These are phyloP conservation scores for Cheiracanthium punctorium DNA, from an alignment of 2,888 invertebrate genomes.

Conservation along the genomic window DNA sequence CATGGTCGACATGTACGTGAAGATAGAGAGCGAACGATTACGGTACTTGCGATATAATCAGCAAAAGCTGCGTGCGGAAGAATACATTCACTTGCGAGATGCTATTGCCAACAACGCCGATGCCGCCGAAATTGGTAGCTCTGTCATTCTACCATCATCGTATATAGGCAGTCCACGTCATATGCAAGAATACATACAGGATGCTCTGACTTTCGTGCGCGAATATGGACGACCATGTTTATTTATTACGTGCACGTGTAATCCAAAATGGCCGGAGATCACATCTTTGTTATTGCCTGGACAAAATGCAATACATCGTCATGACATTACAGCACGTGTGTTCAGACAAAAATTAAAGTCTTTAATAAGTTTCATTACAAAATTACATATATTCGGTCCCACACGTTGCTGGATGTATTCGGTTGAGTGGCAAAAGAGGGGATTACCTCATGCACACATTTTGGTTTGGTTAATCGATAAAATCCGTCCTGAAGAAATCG, in stretches of 20 bases:
- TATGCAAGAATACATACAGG: too few species aligned
- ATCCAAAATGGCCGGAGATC: conserved; percentile 74
- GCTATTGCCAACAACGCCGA: too few species aligned
- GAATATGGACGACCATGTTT: conserved; percentile 73
- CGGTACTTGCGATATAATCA: too few species aligned
- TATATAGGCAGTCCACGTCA: too few species aligned
- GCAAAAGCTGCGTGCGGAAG: too few species aligned
- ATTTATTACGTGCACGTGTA: conserved; percentile 75
- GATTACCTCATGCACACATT: conserved; percentile 74
- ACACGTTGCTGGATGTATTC: conserved; percentile 71
- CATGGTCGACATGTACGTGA: too few species aligned
- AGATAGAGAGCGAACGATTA: too few species aligned
- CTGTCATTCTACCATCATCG: too few species aligned
- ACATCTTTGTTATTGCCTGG: conserved; percentile 55
- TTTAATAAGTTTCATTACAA: background rate
- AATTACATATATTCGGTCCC: conserved; percentile 72
- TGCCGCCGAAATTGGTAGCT: too few species aligned
- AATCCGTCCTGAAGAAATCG: conserved; percentile 9
- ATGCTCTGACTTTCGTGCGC: too few species aligned
- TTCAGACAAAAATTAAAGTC: conserved; percentile 73
- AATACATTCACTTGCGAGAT: too few species aligned
- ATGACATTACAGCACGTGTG: conserved; percentile 72
- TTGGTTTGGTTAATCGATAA: conserved; percentile 16
- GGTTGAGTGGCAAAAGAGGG: conserved; percentile 74
- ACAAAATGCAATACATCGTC: conserved; percentile 72